These are phyloP conservation scores for Drosophila koepferae DNA, from an alignment of 2,888 invertebrate genomes.

Conservation along the genomic window DNA sequence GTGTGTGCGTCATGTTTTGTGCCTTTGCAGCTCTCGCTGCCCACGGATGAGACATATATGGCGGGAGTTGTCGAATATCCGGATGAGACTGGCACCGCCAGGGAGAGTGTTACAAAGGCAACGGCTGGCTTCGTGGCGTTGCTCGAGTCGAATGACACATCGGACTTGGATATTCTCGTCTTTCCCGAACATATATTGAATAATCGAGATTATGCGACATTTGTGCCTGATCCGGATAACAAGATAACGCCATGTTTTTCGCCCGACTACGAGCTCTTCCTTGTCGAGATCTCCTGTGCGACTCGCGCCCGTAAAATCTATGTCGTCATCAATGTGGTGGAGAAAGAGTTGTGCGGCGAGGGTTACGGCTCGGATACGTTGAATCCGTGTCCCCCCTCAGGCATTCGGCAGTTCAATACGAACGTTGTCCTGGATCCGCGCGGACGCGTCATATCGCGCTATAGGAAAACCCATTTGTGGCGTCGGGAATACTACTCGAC, in stretches of 20 bases:
- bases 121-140: conserved; percentile 62
- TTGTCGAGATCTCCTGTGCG: conserved; percentile 86
- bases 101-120: conserved; percentile 47
- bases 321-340: conserved; percentile 86
- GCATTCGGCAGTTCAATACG: conserved; percentile 88
- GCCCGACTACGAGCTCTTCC: conserved; percentile 63
- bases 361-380: conserved; percentile 39
- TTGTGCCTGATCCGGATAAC: conserved; percentile 81
- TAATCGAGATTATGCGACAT: conserved; percentile 69
- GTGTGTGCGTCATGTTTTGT: neutral
- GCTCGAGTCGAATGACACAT: conserved; percentile 69
- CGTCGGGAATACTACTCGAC: conserved; percentile 86
- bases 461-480: conserved; percentile 83
- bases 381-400: conserved; percentile 61
- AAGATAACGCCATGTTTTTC: conserved; percentile 80
- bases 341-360: conserved; percentile 86
- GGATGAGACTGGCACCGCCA: conserved; percentile 58
- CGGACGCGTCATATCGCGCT: conserved; percentile 89
- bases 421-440: conserved; percentile 91
- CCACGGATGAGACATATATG: conserved; percentile 85
- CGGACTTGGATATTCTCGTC: conserved; percentile 89
- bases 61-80: conserved; percentile 89
- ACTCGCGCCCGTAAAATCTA: conserved; percentile 86
- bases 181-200: conserved; percentile 89
- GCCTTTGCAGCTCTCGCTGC: conserved; percentile 46